Evolutionary conservation across 2,888 invertebrate species (phyloP), one percentile per base, ranked within the genome.

Genomic region (Keiferia lycopersicella): DNA sequence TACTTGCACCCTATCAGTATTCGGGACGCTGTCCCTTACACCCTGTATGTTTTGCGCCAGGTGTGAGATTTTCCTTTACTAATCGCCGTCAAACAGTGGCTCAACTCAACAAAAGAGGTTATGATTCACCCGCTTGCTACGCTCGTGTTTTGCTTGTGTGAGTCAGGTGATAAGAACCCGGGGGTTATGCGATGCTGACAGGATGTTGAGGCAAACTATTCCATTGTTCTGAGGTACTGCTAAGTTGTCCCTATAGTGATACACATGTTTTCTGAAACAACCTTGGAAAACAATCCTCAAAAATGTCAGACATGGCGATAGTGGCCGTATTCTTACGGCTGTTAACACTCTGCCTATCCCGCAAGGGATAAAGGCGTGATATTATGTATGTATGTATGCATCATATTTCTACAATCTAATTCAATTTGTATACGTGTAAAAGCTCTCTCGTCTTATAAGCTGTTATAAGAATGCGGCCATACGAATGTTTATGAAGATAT

Each of bases 401-500:
- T 45, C 45, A n/a, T 16, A n/a, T n/a, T 16, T 16, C 45, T 16
- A 45, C 45, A 45, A 45, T 45, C 45, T 45, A 45, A 45, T 45
- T 45, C 6, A 16, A 45, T 45, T 45, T 45, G 14, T 16, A 16
- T 16, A 45, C 45, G 6, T 45, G 11, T n/a, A 16, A 45, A 45
- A 45, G 45, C 45, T 45, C 16, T 45, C 16, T 3, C 8, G 45
- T 26, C 26, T 26, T 16, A 45, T 34, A 34, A 34, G 34, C 34
- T 34, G 34, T 34, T 34, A 45, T 45, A 56, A 56, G 30, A 56
- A 56, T 56, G 56, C 56, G 56, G 56, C 56, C 26, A 26, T 34
- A 26, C 30, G 34, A 56, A 56, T 26, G 26, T 56, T 56, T 56
- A 56, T 56, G 56, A 56, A 56, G 11, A 56, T 56, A 56, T 56